Evolutionary conservation across 2,797 vertebrate genomes (phyloP).

Genomic region (Melanotaenia boesemani): DNA sequence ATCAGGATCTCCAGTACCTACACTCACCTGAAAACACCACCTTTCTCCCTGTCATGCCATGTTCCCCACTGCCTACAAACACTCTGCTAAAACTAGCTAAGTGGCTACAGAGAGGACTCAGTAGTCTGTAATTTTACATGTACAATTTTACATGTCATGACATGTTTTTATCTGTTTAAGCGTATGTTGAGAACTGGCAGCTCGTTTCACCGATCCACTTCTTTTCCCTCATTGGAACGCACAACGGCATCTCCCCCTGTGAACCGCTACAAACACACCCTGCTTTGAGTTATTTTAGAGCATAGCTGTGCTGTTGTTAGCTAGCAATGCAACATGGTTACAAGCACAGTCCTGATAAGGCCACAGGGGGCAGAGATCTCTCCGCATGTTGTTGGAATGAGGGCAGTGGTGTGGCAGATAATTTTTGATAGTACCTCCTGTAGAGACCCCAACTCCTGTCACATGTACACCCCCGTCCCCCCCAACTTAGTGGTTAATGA

Average conservation of each 20-base stretch:
- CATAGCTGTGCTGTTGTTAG: conserved; percentile 34
- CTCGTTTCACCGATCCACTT: conserved; percentile 69
- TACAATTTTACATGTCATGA: conserved; percentile 6
- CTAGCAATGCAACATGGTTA: conserved; percentile 49
- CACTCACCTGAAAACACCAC: conserved; percentile 59
- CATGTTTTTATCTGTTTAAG: conserved; percentile 47
- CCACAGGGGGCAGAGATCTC: conserved; percentile 18
- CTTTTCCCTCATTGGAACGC: conserved; percentile 26
- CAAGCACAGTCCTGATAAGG: conserved; percentile 47
- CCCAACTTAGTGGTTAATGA: conserved; percentile 51
- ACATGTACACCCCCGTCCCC: conserved; percentile 44
- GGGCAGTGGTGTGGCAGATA: conserved; percentile 31
- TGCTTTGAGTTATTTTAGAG: conserved; percentile 15
- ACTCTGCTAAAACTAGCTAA: conserved; percentile 40
- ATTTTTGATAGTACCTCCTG: conserved; percentile 55
- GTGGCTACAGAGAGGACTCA: conserved; percentile 45
- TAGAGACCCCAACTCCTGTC: conserved; percentile 60
- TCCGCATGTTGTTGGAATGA: conserved; percentile 1
- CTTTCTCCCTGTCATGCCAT: conserved; percentile 45
- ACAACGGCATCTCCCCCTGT: conserved; percentile 27
- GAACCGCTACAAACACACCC: conserved; percentile 26
- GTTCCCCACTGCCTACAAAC: conserved; percentile 56
- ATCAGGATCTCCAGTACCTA: conserved; percentile 43
- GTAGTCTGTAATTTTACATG: conserved; percentile 27
- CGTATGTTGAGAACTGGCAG: conserved; percentile 71